Base-by-base conservation (phyloP, 1,140 invertebrate species). In the Bombus sylvicola region DNA sequence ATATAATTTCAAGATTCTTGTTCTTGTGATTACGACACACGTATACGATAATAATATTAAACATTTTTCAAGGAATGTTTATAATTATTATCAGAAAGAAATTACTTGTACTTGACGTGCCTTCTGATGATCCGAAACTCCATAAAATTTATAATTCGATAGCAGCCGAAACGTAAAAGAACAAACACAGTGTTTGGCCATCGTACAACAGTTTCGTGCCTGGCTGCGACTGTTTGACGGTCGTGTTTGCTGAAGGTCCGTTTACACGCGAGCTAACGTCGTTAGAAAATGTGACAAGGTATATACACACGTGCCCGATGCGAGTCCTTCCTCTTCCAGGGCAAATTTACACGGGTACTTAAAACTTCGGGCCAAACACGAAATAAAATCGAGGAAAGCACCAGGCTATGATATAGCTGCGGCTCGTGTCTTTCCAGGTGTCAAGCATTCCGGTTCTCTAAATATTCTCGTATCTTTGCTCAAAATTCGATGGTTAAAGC, bases 211-310 rank as follows among this genome's bases (percentile, higher is more conserved):
- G 75, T 73, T 85, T 75, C 80, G 86, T 91, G 87, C 57, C 81
- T 66, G 82, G 62, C 59, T 81, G 75, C 78, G 83, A 89, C 86
- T 90, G 89, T 91, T 91, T 91, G 89, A 86, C 83, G 86, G 75
- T 81, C 66, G 47, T 91, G 88, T 91, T 91, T 91, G 69, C 84
- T 47, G 28, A 80, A 87, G 89, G 80, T 84, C 79, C 81, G 83
- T 87, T 90, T 87, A 88, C 87, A 85, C 62, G 76, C 53, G 83
- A 90, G 78, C 72, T 80, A 89, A 87, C 87, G 88, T 87, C 88
- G 86, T 86, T 86, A 81, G 77, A 87, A 89, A 91, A 90, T 81
- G 91, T 85, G 87, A 89, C 85, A 88, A 89, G 86, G 82, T 91
- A 77, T 62, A 62, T 47, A 90, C 82, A 89, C 90, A 91, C 62